phyloP scores from a whole-genome alignment of 1,140 invertebrate species.

The Propsilocerus akamusi region DNA sequence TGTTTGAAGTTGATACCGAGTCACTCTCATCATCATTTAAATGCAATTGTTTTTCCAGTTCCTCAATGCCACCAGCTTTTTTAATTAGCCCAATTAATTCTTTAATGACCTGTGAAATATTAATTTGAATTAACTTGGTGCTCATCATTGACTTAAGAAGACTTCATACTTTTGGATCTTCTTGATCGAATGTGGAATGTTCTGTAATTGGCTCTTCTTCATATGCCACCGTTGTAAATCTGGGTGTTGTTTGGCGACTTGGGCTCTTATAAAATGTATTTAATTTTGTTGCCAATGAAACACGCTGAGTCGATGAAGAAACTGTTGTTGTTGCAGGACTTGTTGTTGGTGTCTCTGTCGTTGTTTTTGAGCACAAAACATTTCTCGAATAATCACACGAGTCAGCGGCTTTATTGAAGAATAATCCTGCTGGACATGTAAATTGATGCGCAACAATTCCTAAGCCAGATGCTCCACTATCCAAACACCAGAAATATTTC shows the following conservation, averaged over 20 bases:
- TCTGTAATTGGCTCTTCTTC: constrained; percentile 41
- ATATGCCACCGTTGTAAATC: constrained; percentile 30
- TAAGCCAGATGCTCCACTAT: constrained; percentile 69
- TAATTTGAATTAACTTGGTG: not conserved
- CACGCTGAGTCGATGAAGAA: constrained; percentile 25
- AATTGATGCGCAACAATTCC: constrained; percentile 86
- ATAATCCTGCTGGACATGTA: constrained; percentile 78
- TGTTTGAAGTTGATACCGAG: constrained; percentile 13
- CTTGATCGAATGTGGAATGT: constrained; percentile 31
- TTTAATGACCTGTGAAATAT: constrained; percentile 33
- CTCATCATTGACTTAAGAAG: not conserved
- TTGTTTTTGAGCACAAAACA: constrained; percentile 47
- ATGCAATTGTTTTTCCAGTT: constrained; percentile 56
- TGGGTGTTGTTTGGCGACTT: constrained; percentile 27
- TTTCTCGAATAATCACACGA: constrained; percentile 83
- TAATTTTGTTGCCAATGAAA: constrained; percentile 13
- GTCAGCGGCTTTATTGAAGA: constrained; percentile 79
- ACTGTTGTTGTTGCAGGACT: constrained; percentile 28
- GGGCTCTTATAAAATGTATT: constrained; percentile 26
- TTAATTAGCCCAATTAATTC: constrained; percentile 68
- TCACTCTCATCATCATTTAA: constrained; percentile 28
- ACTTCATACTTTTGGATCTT: constrained; percentile 57
- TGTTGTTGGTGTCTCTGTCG: constrained; percentile 29
- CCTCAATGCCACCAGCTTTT: constrained; percentile 65
- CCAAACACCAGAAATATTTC: constrained; percentile 89